These are phyloP conservation scores for Scolopax bukidnonensis DNA, from an alignment of 2,797 vertebrate genomes.

Conservation along the genomic window DNA sequence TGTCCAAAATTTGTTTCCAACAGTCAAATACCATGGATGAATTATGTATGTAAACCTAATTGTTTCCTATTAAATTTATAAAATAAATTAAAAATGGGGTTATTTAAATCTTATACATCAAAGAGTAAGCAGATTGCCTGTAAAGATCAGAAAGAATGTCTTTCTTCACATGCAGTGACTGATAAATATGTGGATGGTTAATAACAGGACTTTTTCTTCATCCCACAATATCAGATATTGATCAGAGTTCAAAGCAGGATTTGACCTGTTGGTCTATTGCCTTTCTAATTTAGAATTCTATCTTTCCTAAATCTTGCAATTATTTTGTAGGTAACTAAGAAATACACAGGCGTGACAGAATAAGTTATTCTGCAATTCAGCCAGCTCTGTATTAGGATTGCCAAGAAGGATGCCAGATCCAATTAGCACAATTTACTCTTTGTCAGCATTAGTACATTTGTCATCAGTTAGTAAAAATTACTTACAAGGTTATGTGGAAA, in stretches of 20 bases:
- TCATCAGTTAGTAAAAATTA: not conserved
- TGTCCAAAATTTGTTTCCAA: not conserved
- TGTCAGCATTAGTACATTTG: not conserved
- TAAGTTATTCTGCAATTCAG: not conserved
- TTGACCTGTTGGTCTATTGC: not conserved
- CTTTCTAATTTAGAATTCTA: not conserved
- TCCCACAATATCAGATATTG: not conserved
- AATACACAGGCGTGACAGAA: not conserved
- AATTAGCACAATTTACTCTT: not conserved
- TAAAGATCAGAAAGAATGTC: not conserved
- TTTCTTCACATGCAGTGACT: not conserved
- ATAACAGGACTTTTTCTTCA: not conserved
- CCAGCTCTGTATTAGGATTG: not conserved
- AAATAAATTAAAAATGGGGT: not conserved
- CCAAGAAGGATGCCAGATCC: not conserved
- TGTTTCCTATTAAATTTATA: not conserved
- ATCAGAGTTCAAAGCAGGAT: not conserved
- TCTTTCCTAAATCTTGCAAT: not conserved
- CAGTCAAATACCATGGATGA: not conserved
- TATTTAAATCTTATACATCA: not conserved
- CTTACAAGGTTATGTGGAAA: not conserved
- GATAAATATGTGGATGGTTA: not conserved
- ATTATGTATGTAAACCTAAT: not conserved
- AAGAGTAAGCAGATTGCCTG: not conserved
- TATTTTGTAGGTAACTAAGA: not conserved